A percentile compares a stretch with the other conserved stretches of the same genome.
Evolutionary conservation across 2,113 vertebrate genomes (phyloP).

Genomic region (Mesocricetus auratus): DNA sequence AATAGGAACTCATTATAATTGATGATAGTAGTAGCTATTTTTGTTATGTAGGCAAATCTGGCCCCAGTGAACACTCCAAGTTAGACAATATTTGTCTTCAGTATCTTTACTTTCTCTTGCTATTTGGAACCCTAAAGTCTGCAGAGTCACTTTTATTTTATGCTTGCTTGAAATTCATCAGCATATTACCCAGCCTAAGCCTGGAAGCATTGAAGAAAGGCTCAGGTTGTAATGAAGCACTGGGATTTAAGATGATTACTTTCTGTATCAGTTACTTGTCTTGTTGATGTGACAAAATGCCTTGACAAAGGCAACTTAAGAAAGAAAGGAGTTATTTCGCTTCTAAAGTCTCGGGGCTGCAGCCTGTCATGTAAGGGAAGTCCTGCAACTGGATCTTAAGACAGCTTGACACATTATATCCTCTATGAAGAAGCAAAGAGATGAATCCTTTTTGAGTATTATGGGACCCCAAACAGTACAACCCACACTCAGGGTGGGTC

Average conservation of each 20-base stretch:
- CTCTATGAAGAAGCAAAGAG: not conserved
- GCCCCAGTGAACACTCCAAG: not conserved
- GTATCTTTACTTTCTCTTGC: not conserved
- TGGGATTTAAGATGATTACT: not conserved
- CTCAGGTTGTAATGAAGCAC: constrained; percentile 1
- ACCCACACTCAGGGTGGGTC: not conserved
- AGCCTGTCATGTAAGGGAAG: not conserved
- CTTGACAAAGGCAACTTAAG: not conserved
- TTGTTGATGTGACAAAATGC: not conserved
- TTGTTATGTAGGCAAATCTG: constrained; percentile 11
- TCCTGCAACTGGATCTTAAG: not conserved
- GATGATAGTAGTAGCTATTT: not conserved
- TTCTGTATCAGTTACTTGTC: not conserved
- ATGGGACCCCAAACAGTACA: not conserved
- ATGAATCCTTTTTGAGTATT: not conserved
- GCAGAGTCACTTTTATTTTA: not conserved
- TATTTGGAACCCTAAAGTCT: not conserved
- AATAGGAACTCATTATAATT: not conserved
- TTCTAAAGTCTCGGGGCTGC: not conserved
- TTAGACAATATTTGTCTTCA: not conserved
- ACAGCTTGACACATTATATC: not conserved
- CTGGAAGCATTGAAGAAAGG: not conserved
- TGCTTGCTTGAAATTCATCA: not conserved
- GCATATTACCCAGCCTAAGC: not conserved
- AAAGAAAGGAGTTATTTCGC: not conserved